phyloP scores from a whole-genome alignment of 1,140 invertebrate species.

The Pteromalus puparum region DNA sequence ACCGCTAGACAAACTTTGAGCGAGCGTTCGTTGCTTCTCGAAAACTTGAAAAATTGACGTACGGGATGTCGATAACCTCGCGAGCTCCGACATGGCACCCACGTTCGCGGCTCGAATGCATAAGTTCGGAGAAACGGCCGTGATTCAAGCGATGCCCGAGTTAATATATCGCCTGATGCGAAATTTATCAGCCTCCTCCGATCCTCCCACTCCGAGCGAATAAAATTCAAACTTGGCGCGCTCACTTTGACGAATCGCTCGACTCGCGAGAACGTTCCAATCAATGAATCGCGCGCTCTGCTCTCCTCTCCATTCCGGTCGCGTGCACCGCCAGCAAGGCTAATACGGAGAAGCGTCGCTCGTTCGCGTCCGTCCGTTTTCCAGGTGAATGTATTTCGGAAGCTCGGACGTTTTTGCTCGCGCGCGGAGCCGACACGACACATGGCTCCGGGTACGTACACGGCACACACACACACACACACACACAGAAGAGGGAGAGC shows the following conservation, averaged over 20 bases:
- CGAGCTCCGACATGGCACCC: too few species aligned
- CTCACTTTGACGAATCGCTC: neutral
- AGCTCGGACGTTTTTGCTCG: slow-evolving; percentile 13
- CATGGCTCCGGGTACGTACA: too few species aligned
- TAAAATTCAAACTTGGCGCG: too few species aligned
- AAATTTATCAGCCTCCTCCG: slow-evolving; percentile 8
- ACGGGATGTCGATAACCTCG: slow-evolving; percentile 25
- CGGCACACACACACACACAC: neutral
- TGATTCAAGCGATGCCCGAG: slow-evolving; percentile 24
- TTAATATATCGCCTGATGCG: slow-evolving; percentile 27
- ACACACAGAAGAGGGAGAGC: neutral
- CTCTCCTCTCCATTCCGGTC: neutral
- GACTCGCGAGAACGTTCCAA: neutral
- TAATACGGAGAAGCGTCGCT: neutral
- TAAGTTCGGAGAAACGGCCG: slow-evolving; percentile 26
- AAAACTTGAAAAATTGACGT: too few species aligned
- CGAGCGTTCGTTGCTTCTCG: neutral
- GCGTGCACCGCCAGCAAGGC: neutral
- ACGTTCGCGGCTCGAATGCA: slow-evolving; percentile 14
- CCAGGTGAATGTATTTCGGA: slow-evolving; percentile 44
- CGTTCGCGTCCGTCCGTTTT: neutral
- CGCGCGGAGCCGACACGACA: neutral
- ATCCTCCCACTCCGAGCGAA: neutral
- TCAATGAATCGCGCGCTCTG: neutral
- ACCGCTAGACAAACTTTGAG: neutral